These are phyloP conservation scores for Rotaria sp. DNA, from an alignment of 2,888 invertebrate genomes.

Conservation along the genomic window DNA sequence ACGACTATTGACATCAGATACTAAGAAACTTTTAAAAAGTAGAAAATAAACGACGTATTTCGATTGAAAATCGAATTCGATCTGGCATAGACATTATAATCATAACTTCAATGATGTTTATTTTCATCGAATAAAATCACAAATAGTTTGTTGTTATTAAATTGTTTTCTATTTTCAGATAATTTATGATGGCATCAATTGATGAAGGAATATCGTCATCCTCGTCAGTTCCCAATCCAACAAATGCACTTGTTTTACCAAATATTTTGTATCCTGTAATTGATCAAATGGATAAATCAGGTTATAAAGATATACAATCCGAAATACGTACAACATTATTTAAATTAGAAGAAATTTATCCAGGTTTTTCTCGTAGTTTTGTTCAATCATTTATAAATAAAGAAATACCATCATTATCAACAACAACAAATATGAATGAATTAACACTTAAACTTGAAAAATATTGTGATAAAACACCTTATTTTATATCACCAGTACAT, in stretches of 20 bases:
- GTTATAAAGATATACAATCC: constrained; percentile 23
- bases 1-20: too few species aligned
- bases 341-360: constrained; percentile 30
- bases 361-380: constrained; percentile 30
- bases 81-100: too few species aligned
- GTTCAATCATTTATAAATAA: constrained; percentile 3
- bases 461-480: constrained; percentile 22
- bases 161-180: background rate
- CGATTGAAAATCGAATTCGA: too few species aligned
- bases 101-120: too few species aligned
- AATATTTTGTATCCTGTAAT: constrained; percentile 33
- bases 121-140: too few species aligned
- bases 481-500: background rate
- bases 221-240: background rate
- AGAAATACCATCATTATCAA: background rate
- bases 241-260: constrained; percentile 35
- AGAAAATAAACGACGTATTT: too few species aligned
- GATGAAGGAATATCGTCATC: background rate
- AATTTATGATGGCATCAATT: background rate
- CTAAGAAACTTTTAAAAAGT: too few species aligned
- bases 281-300: constrained; percentile 12
- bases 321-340: constrained; percentile 16
- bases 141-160: too few species aligned
- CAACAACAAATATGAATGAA: constrained; percentile 32
- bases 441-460: constrained; percentile 37